Evolutionary conservation across 2,888 invertebrate genomes (phyloP), one percentile per base, ranked within the genome.

Genomic region (Cephus sareptanus): DNA sequence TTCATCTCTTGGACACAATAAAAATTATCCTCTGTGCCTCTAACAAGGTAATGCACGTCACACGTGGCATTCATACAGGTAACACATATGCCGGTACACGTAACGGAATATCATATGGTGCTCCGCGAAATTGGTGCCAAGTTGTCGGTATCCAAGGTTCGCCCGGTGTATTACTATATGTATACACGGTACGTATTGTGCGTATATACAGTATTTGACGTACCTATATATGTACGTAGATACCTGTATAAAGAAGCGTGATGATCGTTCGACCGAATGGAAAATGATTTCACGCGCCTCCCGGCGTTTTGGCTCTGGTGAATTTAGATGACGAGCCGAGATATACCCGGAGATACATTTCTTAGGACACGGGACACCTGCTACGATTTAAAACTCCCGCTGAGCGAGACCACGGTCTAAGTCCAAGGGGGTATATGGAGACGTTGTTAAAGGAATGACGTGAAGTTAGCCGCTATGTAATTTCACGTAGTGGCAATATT

Each of bases 261-360:
- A 56, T 56, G 9, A 56, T 71, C 31, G 71, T 11, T 71, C 71
- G 71, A n/a, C n/a, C 31, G 31, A 71, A 71, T 23, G 31, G 33
- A 71, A 71, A 71, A 71, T 71, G 33, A 71, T 71, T 71, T 71
- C 31, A 34, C 31, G 15, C 71, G 71, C 71, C 71, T 71, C 71
- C 33, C 71, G 33, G 71, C 71, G 31, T 23, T 56, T 31, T 13
- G 71, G 31, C 30, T 70, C 70, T 4, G 70, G 12, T 31, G 71
- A 33, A 71, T 71, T 34, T 34, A 71, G 31, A 71, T 31, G 13
- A 71, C 31, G 34, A 13, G 71, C 23, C 0, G 4, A 13, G 71
- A 71, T 71, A 71, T 23, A 56, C 56, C 56, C 9, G 56, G 23
- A 23, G 56, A 56, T 56, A 56, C 56, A 9, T 9, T 56, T 23